Percentiles rank a stretch among this genome's conserved stretches.
These are phyloP conservation scores for Panorpa germanica DNA, from an alignment of 2,888 invertebrate genomes.

Conservation along the genomic window DNA sequence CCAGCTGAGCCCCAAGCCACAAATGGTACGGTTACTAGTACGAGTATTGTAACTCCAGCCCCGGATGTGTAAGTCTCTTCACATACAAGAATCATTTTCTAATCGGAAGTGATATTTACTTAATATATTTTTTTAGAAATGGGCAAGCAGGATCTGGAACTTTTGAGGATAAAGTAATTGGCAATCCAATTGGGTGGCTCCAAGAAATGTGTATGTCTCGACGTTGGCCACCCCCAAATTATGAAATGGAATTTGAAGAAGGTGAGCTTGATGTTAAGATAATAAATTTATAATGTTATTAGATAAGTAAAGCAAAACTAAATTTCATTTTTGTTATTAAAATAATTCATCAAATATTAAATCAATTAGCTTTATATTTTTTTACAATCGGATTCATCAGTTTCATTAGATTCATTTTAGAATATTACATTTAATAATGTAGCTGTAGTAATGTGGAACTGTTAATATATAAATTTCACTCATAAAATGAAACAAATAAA, in stretches of 20 bases:
- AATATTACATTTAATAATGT: too few species aligned
- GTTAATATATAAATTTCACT: too few species aligned
- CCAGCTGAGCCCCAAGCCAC: slow-evolving; percentile 30
- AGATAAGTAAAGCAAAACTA: too few species aligned
- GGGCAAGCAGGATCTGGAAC: slow-evolving; percentile 12
- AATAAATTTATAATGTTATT: too few species aligned
- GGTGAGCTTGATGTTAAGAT: too few species aligned
- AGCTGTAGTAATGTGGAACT: too few species aligned
- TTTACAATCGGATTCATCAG: too few species aligned
- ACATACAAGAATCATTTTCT: slow-evolving; percentile 20
- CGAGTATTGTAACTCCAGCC: slow-evolving; percentile 15
- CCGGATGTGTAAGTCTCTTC: slow-evolving; percentile 21
- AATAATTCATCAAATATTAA: too few species aligned
- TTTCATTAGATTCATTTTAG: too few species aligned
- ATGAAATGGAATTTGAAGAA: slow-evolving; percentile 75
- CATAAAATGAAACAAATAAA: too few species aligned
- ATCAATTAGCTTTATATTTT: too few species aligned
- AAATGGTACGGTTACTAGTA: slow-evolving; percentile 17
- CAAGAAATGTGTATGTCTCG: slow-evolving; percentile 93
- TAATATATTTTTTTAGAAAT: not conserved
- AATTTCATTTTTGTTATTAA: too few species aligned
- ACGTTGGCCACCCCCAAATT: slow-evolving; percentile 87
- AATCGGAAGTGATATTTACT: slow-evolving; percentile 3
- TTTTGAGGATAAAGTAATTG: slow-evolving; percentile 65
- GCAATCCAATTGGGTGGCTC: slow-evolving; percentile 89